These are phyloP conservation scores for Neoniphon sammara DNA, from an alignment of 2,797 vertebrate species.

Conservation along the genomic window DNA sequence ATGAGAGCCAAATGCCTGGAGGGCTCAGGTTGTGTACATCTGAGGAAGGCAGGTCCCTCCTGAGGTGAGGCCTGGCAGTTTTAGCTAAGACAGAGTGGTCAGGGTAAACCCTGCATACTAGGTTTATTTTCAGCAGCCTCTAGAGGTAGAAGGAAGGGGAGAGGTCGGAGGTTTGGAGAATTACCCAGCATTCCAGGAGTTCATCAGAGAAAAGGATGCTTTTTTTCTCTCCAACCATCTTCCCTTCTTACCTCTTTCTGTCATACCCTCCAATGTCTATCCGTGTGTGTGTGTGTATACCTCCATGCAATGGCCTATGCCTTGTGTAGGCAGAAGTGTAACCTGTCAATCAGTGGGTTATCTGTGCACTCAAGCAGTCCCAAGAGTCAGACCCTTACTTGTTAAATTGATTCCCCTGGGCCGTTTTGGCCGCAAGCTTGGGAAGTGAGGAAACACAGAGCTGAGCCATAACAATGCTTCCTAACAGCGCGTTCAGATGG, in stretches of 20 bases:
- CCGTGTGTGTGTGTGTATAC: constrained; percentile 4
- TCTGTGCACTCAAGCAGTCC: constrained; percentile 57
- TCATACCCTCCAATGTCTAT: constrained; percentile 8
- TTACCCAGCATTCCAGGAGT: constrained; percentile 40
- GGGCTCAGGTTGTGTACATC: constrained; percentile 42
- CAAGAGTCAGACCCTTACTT: constrained; percentile 59
- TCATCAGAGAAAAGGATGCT: constrained; percentile 21
- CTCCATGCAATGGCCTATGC: constrained; percentile 13
- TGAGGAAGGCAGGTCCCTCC: constrained; percentile 43
- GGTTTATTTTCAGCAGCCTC: constrained; percentile 65
- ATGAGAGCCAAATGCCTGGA: constrained; percentile 50
- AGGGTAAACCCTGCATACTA: constrained; percentile 35
- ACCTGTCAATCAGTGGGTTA: constrained; percentile 67
- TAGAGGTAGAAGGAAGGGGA: constrained; percentile 36
- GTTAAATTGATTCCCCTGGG: constrained; percentile 68
- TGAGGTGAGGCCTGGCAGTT: constrained; percentile 50
- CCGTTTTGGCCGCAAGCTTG: constrained; percentile 31
- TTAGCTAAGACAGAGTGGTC: constrained; percentile 57
- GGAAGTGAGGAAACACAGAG: constrained; percentile 36
- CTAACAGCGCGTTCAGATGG: constrained; percentile 4
- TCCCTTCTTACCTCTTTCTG: constrained; percentile 4
- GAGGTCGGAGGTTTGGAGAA: constrained; percentile 42
- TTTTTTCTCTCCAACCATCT: constrained; percentile 6
- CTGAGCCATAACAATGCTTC: constrained; percentile 19
- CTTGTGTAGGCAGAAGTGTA: constrained; percentile 45